phyloP scores from a whole-genome alignment of 2,113 vertebrate genomes.

The Chascanopsetta lugubris region DNA sequence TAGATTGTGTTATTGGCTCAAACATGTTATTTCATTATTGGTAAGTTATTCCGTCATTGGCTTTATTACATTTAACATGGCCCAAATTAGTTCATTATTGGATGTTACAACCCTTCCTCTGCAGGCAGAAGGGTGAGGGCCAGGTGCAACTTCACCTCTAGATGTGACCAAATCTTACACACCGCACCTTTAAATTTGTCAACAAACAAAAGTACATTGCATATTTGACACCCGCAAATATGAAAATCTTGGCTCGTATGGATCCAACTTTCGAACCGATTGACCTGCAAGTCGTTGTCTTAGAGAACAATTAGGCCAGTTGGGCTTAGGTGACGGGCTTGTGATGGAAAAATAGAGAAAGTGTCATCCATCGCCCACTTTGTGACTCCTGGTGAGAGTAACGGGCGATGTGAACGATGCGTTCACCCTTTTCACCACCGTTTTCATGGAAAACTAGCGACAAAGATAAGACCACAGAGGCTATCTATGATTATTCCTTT shows the following conservation, averaged over 20 bases:
- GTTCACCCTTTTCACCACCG: background rate
- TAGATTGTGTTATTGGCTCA: too few relatives aligned
- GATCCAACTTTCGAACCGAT: background rate
- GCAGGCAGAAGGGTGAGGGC: too few relatives aligned
- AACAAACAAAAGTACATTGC: slow-evolving; percentile 49
- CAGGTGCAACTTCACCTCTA: background rate
- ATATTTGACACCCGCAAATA: background rate
- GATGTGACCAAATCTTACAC: background rate
- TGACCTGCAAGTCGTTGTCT: background rate
- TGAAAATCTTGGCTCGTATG: background rate
- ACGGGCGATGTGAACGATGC: background rate
- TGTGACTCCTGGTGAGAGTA: background rate
- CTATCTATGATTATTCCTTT: background rate
- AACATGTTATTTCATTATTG: too few relatives aligned
- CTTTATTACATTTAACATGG: too few relatives aligned
- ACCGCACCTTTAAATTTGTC: slow-evolving; percentile 1
- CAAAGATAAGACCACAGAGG: background rate
- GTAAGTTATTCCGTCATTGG: too few relatives aligned
- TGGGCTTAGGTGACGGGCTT: background rate
- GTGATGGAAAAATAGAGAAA: background rate
- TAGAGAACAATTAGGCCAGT: background rate
- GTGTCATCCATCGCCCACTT: background rate
- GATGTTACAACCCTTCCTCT: too few relatives aligned
- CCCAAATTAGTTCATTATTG: too few relatives aligned
- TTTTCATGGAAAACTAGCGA: background rate